Conservation (phyloP, 2,888 invertebrate genomes). For the Endomychus coccineus region DNA sequence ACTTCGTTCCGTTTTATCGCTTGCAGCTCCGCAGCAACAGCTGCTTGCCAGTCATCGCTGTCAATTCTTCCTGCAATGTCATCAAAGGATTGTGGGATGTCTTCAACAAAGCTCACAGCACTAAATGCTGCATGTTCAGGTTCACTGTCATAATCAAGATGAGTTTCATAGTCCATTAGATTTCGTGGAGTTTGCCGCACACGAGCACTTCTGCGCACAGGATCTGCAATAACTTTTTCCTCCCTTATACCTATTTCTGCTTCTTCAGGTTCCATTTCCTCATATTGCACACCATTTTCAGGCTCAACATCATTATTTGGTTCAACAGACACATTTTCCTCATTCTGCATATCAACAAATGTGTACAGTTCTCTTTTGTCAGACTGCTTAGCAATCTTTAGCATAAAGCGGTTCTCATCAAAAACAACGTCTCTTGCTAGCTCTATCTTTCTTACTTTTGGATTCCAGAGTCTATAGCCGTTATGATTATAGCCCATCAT, state of each 20-base stretch:
- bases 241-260: too few relatives aligned
- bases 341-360: too few relatives aligned
- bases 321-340: too few relatives aligned
- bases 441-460: slow-evolving; percentile 13
- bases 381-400: too few relatives aligned
- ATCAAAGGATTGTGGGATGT: slow-evolving; percentile 12
- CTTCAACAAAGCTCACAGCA: slow-evolving; percentile 16
- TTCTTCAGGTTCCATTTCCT: too few relatives aligned
- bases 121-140: slow-evolving; percentile 6
- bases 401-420: slow-evolving; percentile 17
- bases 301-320: too few relatives aligned
- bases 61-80: too few relatives aligned
- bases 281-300: too few relatives aligned
- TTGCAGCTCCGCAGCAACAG: slow-evolving; percentile 23
- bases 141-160: too few relatives aligned
- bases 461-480: slow-evolving; percentile 23
- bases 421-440: slow-evolving; percentile 23
- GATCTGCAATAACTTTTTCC: too few relatives aligned
- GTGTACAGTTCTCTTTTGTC: too few relatives aligned
- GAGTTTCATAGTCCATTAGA: slow-evolving; percentile 13
- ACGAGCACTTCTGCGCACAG: slow-evolving; percentile 7
- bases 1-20: slow-evolving; percentile 21
- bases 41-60: slow-evolving; percentile 20
- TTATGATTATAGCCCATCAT: slow-evolving; percentile 18
- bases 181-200: slow-evolving; percentile 5